Conservation (phyloP, 2,113 vertebrate species). For the Ploceus nigricollis region DNA sequence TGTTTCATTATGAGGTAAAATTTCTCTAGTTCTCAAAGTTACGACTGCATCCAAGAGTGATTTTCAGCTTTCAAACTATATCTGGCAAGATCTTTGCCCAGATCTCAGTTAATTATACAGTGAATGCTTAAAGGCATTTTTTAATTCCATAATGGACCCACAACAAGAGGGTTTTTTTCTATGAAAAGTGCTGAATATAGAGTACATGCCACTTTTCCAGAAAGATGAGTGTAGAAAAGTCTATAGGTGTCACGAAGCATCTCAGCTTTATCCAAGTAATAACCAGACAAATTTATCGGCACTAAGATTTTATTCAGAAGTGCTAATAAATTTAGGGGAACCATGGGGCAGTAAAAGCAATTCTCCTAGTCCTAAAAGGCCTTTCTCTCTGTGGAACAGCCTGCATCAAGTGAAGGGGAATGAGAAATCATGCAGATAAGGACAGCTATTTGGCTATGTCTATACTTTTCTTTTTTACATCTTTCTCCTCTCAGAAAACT, state of each 20-base stretch:
- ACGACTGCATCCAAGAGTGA: background rate
- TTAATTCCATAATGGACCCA: constrained; percentile 31
- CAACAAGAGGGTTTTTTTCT: background rate
- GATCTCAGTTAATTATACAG: background rate
- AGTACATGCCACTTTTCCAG: background rate
- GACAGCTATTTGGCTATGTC: background rate
- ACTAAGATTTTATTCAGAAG: background rate
- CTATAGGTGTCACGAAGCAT: background rate
- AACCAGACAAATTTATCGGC: background rate
- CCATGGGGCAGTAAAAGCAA: background rate
- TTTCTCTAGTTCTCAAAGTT: background rate
- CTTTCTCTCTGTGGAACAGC: background rate
- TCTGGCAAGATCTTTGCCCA: background rate
- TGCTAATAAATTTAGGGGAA: background rate
- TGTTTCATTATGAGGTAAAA: background rate
- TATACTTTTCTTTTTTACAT: background rate
- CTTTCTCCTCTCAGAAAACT: background rate
- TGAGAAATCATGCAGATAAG: background rate
- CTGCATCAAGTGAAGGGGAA: background rate
- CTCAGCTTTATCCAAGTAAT: background rate
- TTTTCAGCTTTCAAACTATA: constrained; percentile 9
- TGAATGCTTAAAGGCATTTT: constrained; percentile 5
- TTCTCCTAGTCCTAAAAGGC: background rate
- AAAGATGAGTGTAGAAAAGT: background rate
- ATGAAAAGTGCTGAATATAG: constrained; percentile 21